These are phyloP conservation scores for Nysson spinosus DNA, from an alignment of 2,888 invertebrate species.

Conservation along the genomic window DNA sequence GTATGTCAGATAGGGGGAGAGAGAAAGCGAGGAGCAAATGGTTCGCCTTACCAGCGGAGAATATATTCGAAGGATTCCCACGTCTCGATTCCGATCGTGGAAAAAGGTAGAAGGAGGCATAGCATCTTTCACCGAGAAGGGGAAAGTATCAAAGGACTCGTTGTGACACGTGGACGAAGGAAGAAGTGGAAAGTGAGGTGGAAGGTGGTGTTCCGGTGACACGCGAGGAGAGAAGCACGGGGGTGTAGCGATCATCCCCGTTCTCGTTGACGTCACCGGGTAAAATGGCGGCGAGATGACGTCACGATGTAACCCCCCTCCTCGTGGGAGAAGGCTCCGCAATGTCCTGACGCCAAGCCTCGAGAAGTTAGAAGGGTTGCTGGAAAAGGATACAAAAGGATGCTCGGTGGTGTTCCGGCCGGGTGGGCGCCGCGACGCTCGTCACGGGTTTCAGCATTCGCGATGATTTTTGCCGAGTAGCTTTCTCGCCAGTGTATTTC, in stretches of 20 bases:
- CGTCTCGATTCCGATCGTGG: too few species aligned
- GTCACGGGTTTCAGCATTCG: slow-evolving; percentile 13
- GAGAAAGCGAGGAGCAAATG: too few species aligned
- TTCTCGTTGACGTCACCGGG: slow-evolving; percentile 78
- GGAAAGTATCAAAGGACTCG: too few species aligned
- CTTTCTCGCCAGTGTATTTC: slow-evolving; percentile 39
- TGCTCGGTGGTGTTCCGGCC: slow-evolving; percentile 10
- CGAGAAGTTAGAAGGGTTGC: slow-evolving; percentile 33
- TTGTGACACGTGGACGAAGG: too few species aligned
- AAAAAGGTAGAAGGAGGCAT: too few species aligned
- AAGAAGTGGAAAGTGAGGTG: too few species aligned
- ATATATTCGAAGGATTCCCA: too few species aligned
- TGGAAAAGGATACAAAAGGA: slow-evolving; percentile 3
- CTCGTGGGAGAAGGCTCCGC: slow-evolving; percentile 36
- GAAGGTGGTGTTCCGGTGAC: background rate
- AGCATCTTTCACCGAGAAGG: too few species aligned
- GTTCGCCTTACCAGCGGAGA: too few species aligned
- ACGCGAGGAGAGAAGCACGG: background rate
- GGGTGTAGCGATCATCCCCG: too few species aligned
- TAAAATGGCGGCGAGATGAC: slow-evolving; percentile 78
- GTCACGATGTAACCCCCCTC: slow-evolving; percentile 68
- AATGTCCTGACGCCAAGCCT: slow-evolving; percentile 39
- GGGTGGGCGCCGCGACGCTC: slow-evolving; percentile 48
- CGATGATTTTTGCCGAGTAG: slow-evolving; percentile 52
- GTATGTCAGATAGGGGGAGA: too few species aligned